These are phyloP conservation scores for Dipodomys merriami DNA, from an alignment of 2,113 vertebrate species.

Conservation along the genomic window DNA sequence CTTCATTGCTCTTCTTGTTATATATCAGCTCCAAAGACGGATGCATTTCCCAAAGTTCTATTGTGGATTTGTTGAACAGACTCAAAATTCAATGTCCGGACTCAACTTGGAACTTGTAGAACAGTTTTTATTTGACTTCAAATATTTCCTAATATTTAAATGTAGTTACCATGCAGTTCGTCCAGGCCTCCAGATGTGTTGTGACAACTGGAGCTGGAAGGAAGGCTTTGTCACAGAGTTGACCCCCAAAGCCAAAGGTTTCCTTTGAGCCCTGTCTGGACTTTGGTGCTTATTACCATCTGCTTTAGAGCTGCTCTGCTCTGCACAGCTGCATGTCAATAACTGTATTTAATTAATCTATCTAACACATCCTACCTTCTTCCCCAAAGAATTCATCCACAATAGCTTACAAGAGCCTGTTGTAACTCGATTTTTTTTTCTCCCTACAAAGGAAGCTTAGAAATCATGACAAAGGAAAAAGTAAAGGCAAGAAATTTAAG, in stretches of 20 bases:
- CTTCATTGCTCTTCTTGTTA: too few relatives aligned
- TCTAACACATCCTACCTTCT: not conserved
- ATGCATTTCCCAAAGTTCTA: not conserved
- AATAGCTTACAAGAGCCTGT: not conserved
- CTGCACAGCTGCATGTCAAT: not conserved
- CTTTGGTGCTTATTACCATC: not conserved
- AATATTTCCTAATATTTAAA: not conserved
- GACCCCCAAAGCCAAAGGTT: not conserved
- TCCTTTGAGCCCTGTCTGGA: not conserved
- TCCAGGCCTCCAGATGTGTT: conserved; percentile 15
- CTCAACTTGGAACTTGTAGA: not conserved
- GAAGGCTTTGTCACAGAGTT: not conserved
- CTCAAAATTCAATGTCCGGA: not conserved
- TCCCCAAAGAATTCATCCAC: conserved; percentile 13
- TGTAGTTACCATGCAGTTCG: not conserved
- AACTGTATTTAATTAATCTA: not conserved
- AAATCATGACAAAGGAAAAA: not conserved
- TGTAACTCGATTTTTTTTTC: not conserved
- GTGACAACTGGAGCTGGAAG: not conserved
- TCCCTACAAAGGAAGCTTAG: not conserved
- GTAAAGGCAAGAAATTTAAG: not conserved
- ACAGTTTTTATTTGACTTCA: conserved; percentile 2
- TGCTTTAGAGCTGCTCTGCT: not conserved
- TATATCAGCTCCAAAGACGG: not conserved
- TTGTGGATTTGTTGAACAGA: fast-evolving